phyloP scores from a whole-genome alignment of 2,888 invertebrate species.

The Dinocampus coccinellae region DNA sequence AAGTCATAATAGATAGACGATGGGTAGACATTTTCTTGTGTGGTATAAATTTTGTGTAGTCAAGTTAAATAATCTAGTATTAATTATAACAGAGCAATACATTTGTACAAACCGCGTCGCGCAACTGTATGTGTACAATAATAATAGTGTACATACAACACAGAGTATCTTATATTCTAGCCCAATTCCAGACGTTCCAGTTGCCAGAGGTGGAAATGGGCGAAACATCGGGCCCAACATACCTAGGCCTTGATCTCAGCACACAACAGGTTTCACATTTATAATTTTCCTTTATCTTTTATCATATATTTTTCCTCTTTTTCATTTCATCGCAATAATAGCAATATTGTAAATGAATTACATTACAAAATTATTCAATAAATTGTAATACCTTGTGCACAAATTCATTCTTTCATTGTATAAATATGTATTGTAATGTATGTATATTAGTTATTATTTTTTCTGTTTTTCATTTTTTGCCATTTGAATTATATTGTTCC shows the following conservation, averaged over 20 bases:
- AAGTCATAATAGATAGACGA: background rate
- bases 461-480: too few relatives aligned
- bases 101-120: conserved; percentile 25
- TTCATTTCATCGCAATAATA: background rate
- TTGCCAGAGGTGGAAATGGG: conserved; percentile 50
- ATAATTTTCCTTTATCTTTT: background rate
- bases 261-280: conserved; percentile 80
- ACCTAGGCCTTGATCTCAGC: conserved; percentile 88
- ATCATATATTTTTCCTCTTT: background rate
- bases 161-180: background rate
- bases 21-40: background rate
- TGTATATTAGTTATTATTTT: too few relatives aligned
- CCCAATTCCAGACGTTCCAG: conserved; percentile 40
- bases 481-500: too few relatives aligned
- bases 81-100: background rate
- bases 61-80: background rate
- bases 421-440: too few relatives aligned
- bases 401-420: background rate
- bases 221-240: conserved; percentile 71
- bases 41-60: background rate
- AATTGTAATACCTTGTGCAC: background rate
- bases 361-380: background rate
- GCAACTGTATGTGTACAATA: conserved; percentile 3
- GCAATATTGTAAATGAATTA: too few relatives aligned
- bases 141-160: background rate